These are phyloP conservation scores for Dreissena polymorpha DNA, from an alignment of 1,140 invertebrate species.

Conservation along the genomic window DNA sequence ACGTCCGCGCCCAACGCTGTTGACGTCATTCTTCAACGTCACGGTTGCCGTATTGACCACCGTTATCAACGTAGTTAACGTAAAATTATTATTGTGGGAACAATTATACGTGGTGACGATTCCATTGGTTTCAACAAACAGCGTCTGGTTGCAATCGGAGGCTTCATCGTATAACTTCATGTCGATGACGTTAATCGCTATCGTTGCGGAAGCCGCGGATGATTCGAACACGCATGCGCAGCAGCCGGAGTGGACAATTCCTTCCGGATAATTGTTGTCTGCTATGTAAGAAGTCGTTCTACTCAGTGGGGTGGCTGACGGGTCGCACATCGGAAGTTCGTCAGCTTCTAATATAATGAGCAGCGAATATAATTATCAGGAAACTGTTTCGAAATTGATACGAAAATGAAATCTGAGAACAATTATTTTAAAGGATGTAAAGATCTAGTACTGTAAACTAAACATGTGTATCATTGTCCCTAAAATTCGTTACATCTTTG, in stretches of 20 bases:
- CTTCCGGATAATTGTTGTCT: slow-evolving; percentile 24
- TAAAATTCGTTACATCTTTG: too few species aligned
- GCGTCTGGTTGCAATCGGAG: slow-evolving; percentile 18
- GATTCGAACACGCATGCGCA: slow-evolving; percentile 42
- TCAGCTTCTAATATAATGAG: slow-evolving; percentile 7
- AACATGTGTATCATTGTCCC: too few species aligned
- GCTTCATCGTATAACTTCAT: slow-evolving; percentile 19
- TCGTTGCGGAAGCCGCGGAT: slow-evolving; percentile 32
- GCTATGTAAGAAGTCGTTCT: slow-evolving; percentile 10
- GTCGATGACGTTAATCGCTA: slow-evolving; percentile 21
- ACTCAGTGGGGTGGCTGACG: neutral
- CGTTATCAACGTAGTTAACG: slow-evolving; percentile 8
- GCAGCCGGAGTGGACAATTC: slow-evolving; percentile 25
- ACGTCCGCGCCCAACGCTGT: neutral
- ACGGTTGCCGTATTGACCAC: slow-evolving; percentile 6
- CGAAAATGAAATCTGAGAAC: too few species aligned
- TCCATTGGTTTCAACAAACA: neutral
- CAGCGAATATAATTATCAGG: neutral
- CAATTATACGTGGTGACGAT: neutral
- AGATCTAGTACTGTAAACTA: too few species aligned
- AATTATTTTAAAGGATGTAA: too few species aligned
- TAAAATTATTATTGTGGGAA: slow-evolving; percentile 13
- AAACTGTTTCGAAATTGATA: too few species aligned
- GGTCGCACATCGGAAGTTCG: slow-evolving; percentile 24
- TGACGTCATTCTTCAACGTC: slow-evolving; percentile 15